Evolutionary conservation across 30 jellyfish, hydroid and myxozoan species (phyloP), one percentile per base, ranked within the genome.

Genomic region (Sanderia malayensis): DNA sequence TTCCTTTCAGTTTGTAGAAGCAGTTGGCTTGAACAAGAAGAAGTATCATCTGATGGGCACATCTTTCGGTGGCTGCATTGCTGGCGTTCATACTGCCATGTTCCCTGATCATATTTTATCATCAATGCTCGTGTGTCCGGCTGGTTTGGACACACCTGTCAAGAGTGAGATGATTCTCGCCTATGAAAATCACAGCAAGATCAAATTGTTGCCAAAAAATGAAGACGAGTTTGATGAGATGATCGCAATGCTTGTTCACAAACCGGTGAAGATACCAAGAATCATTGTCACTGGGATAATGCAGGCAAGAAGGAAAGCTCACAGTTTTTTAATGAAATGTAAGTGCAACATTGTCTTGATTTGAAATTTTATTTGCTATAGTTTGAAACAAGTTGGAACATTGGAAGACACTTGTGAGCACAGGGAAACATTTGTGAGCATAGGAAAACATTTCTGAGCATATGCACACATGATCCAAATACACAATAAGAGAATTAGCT

Each of bases 51-150:
- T 86, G 21, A 62, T 78, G 23, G 96, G 96, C 21, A 44, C 76
- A 46, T 77, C 93, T 0, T 71, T 86, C 17, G 96, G 96, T 72
- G 96, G 96, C 2, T 74, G 32, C 55, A 53, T 86, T 23, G 80
- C 87, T 44, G 96, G 96, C 0, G 47, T 86, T 20, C 85, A 86
- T 77, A 86, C 94, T 10, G 59, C 93, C 31, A 78, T 29, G 81
- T 70, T 26, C 55, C 85, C 86, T 1, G 63, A 70, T 2, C 71
- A 71, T 37, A 29, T 86, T 20, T 52, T 58, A 32, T 77, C 93
- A 27, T 67, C 46, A 13, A 28, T 79, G 63, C 75, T 86, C 9
- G 66, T 68, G 2, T 86, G 96, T 46, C 96, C 96, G 0, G 74
- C 84, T 46, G 96, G 96, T 31, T 30, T 86, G 32, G 61, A 78